Evolutionary conservation across 1,140 invertebrate species (phyloP).

Genomic region (Zaprionus tsacasi): DNA sequence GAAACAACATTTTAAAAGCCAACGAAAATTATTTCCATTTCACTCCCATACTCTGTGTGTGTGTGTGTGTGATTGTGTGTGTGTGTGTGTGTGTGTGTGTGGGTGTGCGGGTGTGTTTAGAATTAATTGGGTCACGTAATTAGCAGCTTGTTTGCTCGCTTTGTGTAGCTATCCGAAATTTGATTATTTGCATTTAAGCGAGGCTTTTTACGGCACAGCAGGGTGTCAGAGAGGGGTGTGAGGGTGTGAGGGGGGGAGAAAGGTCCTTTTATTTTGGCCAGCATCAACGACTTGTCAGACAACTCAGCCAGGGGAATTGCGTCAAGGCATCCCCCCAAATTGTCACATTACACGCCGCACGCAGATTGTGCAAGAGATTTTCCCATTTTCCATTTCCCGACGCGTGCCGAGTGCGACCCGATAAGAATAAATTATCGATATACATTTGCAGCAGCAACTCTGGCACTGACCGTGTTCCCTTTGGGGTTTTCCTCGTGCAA

Average conservation of each 20-base stretch:
- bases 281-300: slow-evolving; percentile 14
- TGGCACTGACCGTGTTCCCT: too few relatives aligned
- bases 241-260: background rate
- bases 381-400: slow-evolving; percentile 8
- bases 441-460: background rate
- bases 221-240: background rate
- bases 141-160: slow-evolving; percentile 64
- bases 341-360: slow-evolving; percentile 28
- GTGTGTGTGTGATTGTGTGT: background rate
- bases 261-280: too few relatives aligned
- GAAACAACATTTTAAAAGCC: slow-evolving; percentile 65
- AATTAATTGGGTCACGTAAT: slow-evolving; percentile 81
- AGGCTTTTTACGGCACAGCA: slow-evolving; percentile 20
- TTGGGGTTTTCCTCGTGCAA: background rate
- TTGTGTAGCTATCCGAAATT: slow-evolving; percentile 33
- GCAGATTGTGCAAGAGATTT: background rate
- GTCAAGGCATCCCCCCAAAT: slow-evolving; percentile 12
- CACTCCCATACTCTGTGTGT: background rate
- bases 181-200: slow-evolving; percentile 50
- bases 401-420: background rate
- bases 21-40: slow-evolving; percentile 40
- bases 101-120: slow-evolving; percentile 60
- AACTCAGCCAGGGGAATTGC: slow-evolving; percentile 23
- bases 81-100: slow-evolving; percentile 22
- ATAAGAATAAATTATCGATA: slow-evolving; percentile 31